These are phyloP conservation scores for Botia kubotai DNA, from an alignment of 2,797 vertebrate genomes.

Conservation along the genomic window DNA sequence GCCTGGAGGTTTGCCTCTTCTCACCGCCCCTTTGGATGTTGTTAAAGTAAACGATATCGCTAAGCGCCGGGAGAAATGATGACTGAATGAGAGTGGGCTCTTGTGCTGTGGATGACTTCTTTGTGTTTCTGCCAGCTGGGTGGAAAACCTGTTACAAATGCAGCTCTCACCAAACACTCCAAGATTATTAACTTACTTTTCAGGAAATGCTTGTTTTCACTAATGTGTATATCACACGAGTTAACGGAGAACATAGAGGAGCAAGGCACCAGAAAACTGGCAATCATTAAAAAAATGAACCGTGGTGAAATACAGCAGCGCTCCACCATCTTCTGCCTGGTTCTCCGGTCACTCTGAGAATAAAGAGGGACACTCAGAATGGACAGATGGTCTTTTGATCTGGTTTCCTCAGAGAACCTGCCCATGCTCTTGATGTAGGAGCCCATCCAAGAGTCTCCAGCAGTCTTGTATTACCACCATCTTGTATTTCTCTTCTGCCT, in stretches of 20 bases:
- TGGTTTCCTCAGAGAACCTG: conserved; percentile 74
- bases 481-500: conserved; percentile 11
- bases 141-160: conserved; percentile 20
- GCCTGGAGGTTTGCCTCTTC: conserved; percentile 32
- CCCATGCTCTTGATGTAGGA: conserved; percentile 72
- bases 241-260: background rate
- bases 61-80: conserved; percentile 29
- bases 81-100: background rate
- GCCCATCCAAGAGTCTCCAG: conserved; percentile 63
- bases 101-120: background rate
- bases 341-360: conserved; percentile 61
- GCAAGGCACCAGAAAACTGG: background rate
- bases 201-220: background rate
- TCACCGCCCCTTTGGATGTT: conserved; percentile 31
- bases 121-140: conserved; percentile 32
- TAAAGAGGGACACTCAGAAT: conserved; percentile 61
- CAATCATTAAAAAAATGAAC: background rate
- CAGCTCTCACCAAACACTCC: background rate
- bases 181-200: conserved; percentile 17
- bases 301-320: background rate
- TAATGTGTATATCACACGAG: background rate
- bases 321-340: conserved; percentile 51
- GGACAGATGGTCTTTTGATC: conserved; percentile 81
- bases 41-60: conserved; percentile 45
- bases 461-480: conserved; percentile 12